Evolutionary conservation across 2,888 invertebrate genomes (phyloP), one percentile per base, ranked within the genome.

Genomic region (Spodoptera exigua): DNA sequence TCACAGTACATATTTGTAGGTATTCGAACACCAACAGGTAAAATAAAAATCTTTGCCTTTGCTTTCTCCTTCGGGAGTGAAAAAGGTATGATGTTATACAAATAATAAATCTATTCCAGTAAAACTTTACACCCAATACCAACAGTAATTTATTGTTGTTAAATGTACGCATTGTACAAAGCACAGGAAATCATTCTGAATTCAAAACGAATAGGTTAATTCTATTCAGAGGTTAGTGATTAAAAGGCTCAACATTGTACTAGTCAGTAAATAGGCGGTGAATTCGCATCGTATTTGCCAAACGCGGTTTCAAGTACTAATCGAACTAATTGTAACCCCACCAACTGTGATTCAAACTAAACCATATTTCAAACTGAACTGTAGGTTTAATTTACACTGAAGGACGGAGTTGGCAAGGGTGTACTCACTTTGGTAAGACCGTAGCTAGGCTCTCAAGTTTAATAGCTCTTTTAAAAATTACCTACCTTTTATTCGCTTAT

Each of bases 221-320:
- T 62, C 18, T 40, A 48, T 53, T 37, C 36, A 60, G 54, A 60
- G 36, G 44, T 43, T 17, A 43, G 39, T 57, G 49, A 63, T 58
- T 70, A 47, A 57, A 70, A 51, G 54, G 49, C 36, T 44, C 13
- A 1, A 7, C 9, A 17, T 47, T 51, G 27, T 46, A 39, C 39
- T 3, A 49, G 37, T 51, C 48, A 55, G 61, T 55, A 45, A 45
- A 61, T 54, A 35, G 32, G 54, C 39, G 40, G 71, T 52, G 32
- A 21, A 14, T 36, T 57, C 46, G 11, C 41, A 39, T n/a, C 34
- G 17, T 53, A 57, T 72, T 72, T 55, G 41, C 47, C 56, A 66
- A 57, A 44, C 18, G 51, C 48, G 67, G 67, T 66, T 70, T 35
- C 14, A 43, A 40, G 35, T 58, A 62, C 56, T 53, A 54, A 44